phyloP scores from a whole-genome alignment of 2,113 vertebrate genomes.

The Nycticorax nycticorax region DNA sequence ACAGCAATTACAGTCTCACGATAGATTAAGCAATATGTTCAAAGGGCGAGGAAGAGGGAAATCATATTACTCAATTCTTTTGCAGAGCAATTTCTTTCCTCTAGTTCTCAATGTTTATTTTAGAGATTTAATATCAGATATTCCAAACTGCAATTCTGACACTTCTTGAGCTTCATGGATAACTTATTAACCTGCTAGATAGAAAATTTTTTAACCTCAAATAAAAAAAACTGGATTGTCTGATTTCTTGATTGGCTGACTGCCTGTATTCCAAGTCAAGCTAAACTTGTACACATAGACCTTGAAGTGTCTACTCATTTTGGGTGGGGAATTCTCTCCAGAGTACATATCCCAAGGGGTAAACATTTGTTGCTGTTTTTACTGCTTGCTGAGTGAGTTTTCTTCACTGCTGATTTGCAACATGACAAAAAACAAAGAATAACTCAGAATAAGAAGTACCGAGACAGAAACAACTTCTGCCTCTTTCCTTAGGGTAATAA shows the following conservation, averaged over 20 bases:
- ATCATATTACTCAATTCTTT: constrained; percentile 1
- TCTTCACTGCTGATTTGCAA: constrained; percentile 33
- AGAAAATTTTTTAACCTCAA: background rate
- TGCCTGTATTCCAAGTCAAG: background rate
- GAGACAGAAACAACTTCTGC: constrained; percentile 30
- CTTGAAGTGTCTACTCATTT: constrained; percentile 28
- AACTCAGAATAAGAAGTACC: background rate
- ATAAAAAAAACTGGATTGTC: background rate
- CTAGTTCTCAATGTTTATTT: constrained; percentile 21
- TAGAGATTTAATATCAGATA: constrained; percentile 52
- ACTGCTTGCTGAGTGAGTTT: constrained; percentile 50
- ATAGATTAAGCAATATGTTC: constrained; percentile 1
- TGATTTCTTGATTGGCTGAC: background rate
- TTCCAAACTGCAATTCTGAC: background rate
- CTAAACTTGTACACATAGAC: background rate
- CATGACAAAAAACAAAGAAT: constrained; percentile 44
- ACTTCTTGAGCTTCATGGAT: background rate
- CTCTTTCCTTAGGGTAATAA: constrained; percentile 33
- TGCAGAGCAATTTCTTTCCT: constrained; percentile 1
- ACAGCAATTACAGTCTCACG: background rate
- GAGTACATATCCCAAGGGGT: constrained; percentile 58
- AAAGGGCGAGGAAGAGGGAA: background rate
- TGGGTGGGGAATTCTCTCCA: constrained; percentile 48
- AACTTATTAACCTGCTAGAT: constrained; percentile 22
- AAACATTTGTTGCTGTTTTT: constrained; percentile 62